Conservation (phyloP, 2,113 vertebrate genomes). For the Herpailurus yagouaroundi region DNA sequence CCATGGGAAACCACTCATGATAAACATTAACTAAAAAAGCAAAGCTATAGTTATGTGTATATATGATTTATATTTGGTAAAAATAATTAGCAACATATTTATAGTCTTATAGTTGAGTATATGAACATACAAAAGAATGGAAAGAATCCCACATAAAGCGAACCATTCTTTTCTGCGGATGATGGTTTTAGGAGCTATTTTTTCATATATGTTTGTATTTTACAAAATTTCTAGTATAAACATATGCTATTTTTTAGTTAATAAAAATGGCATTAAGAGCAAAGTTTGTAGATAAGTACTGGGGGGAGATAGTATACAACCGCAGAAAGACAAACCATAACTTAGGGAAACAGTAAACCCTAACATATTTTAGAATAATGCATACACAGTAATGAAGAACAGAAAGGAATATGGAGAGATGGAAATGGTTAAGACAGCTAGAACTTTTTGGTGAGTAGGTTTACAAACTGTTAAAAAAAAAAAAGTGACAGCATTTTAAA, state of each 20-base stretch:
- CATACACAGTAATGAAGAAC: neutral
- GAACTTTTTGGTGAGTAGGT: neutral
- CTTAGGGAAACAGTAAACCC: slow-evolving; percentile 30
- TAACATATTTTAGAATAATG: slow-evolving; percentile 50
- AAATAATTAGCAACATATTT: neutral
- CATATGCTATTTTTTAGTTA: slow-evolving; percentile 27
- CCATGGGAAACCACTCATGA: neutral
- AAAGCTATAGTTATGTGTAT: neutral
- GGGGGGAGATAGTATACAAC: slow-evolving; percentile 32
- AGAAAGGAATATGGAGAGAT: slow-evolving; percentile 34
- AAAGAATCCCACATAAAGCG: neutral
- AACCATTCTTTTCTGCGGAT: slow-evolving; percentile 39
- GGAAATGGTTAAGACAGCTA: slow-evolving; percentile 26
- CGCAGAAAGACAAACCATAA: slow-evolving; percentile 34
- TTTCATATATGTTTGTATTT: slow-evolving; percentile 31
- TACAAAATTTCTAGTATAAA: slow-evolving; percentile 30
- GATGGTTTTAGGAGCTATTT: neutral
- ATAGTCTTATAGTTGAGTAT: neutral
- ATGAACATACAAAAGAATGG: neutral
- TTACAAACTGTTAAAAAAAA: neutral
- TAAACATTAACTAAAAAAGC: neutral
- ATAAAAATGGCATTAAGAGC: slow-evolving; percentile 25
- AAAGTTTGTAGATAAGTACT: neutral
- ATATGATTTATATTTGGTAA: slow-evolving; percentile 7
- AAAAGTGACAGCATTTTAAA: neutral